phyloP scores from a whole-genome alignment of 1,140 invertebrate species.

The Drosophila bocqueti region DNA sequence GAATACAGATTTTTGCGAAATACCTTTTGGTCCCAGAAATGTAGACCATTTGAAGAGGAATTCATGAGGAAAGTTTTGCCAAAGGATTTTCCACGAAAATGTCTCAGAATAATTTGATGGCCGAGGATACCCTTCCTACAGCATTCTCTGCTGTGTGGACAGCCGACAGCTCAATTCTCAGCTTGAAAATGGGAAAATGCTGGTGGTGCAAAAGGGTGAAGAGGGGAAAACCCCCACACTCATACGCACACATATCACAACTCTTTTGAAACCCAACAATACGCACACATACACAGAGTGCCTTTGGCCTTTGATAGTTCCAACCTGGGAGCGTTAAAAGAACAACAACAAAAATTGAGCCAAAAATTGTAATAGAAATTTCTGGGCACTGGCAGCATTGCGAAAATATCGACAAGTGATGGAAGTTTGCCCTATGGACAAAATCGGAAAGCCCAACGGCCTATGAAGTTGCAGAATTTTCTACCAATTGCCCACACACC shows the following conservation, averaged over 20 bases:
- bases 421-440: conserved; percentile 17
- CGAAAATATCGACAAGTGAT: conserved; percentile 28
- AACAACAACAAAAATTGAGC: conserved; percentile 12
- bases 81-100: conserved; percentile 4
- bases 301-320: conserved; percentile 51
- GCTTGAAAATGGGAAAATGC: conserved; percentile 28
- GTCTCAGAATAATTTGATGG: conserved; percentile 16
- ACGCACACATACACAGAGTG: conserved; percentile 8
- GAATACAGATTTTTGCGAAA: conserved; percentile 9
- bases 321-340: conserved; percentile 10
- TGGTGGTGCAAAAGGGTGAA: neutral
- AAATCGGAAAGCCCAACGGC: conserved; percentile 15
- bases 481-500: conserved; percentile 19
- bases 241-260: conserved; percentile 3
- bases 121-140: conserved; percentile 28
- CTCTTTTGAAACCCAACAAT: conserved; percentile 41
- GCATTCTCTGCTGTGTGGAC: conserved; percentile 20
- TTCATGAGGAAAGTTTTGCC: conserved; percentile 7
- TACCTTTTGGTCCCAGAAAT: conserved; percentile 10
- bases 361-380: conserved; percentile 58
- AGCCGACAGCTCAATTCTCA: conserved; percentile 43
- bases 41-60: conserved; percentile 8
- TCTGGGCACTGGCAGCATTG: conserved; percentile 16
- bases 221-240: neutral
- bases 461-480: conserved; percentile 23